Conservation (phyloP, 2,797 vertebrate genomes). For the Cyclopterus lumpus region DNA sequence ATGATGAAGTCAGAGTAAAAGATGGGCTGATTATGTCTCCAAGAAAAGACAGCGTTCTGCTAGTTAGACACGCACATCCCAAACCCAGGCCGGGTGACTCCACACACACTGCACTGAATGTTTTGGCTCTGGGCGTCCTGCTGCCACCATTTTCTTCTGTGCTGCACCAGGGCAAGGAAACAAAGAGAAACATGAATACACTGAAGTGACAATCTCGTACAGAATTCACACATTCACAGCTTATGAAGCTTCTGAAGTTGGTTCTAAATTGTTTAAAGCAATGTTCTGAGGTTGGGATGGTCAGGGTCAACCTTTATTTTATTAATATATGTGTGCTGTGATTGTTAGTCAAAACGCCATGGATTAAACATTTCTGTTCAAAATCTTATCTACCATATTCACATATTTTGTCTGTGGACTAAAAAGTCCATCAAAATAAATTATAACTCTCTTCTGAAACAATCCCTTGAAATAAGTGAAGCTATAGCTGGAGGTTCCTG, state of each 20-base stretch:
- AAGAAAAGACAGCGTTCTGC: neutral
- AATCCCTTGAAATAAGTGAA: no score
- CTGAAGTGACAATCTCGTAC: conserved; percentile 41
- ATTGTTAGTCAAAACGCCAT: neutral
- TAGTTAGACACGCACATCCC: conserved; percentile 9
- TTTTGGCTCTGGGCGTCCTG: conserved; percentile 42
- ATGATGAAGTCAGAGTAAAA: conserved; percentile 26
- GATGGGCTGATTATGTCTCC: conserved; percentile 12
- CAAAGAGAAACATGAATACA: conserved; percentile 38
- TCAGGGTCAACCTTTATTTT: conserved; percentile 7
- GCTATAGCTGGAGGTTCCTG: no score
- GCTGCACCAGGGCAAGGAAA: conserved; percentile 21
- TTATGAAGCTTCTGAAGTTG: conserved; percentile 13
- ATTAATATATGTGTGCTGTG: neutral
- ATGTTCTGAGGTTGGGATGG: neutral
- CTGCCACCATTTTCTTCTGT: conserved; percentile 36
- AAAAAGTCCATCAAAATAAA: neutral
- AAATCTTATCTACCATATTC: neutral
- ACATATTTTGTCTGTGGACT: neutral
- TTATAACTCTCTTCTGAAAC: no score
- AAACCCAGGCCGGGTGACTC: conserved; percentile 4
- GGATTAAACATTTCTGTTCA: neutral
- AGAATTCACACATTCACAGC: conserved; percentile 31
- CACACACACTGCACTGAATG: conserved; percentile 10
- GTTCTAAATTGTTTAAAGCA: conserved; percentile 13